phyloP scores from a whole-genome alignment of 2,113 vertebrate genomes.

The Rhea pennata region DNA sequence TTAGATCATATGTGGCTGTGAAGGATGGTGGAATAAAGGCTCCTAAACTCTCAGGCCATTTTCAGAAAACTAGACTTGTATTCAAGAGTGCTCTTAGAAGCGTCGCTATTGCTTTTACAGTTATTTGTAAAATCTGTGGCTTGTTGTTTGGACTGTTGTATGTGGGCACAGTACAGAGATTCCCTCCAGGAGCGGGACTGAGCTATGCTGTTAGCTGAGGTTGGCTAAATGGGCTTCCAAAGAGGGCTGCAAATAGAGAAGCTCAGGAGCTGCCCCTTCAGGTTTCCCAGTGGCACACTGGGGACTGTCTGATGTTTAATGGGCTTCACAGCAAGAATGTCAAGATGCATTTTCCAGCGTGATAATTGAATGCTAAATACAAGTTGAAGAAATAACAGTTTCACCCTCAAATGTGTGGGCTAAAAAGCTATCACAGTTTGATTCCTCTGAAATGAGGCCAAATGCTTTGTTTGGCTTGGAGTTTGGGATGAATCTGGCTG shows the following conservation, averaged over 20 bases:
- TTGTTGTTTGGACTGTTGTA: not conserved
- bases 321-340: not conserved
- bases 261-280: not conserved
- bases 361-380: not conserved
- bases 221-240: not conserved
- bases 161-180: not conserved
- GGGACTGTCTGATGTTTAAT: not conserved
- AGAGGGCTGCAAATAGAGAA: not conserved
- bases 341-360: not conserved
- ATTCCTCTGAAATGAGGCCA: not conserved
- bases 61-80: too few relatives aligned
- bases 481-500: not conserved
- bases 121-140: not conserved
- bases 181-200: not conserved
- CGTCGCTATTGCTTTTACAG: not conserved
- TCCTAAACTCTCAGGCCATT: not conserved
- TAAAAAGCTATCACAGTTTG: not conserved
- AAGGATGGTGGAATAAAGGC: not conserved
- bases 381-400: not conserved
- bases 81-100: too few relatives aligned
- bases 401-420: rapidly evolving
- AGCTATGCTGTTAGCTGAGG: not conserved
- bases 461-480: not conserved
- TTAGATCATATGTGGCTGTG: not conserved
- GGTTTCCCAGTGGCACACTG: rapidly evolving